Conservation (phyloP, 2,797 vertebrate genomes). For the Karalla daura region DNA sequence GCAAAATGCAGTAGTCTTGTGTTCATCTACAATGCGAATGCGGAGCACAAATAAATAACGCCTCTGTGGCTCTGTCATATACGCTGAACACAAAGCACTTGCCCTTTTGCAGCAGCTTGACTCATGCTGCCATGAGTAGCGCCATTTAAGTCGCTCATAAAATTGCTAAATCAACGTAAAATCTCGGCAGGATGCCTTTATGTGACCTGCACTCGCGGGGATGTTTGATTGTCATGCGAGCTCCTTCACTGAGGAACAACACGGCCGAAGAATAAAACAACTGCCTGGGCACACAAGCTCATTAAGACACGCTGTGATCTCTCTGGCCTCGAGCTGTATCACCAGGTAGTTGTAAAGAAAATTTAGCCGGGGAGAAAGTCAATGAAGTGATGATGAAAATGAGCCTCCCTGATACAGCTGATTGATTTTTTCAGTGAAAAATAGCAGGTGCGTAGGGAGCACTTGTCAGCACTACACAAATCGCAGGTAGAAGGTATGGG, state of each 20-base stretch:
- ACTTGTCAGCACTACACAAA: conserved; percentile 62
- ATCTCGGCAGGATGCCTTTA: conserved; percentile 15
- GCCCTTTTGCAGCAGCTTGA: conserved; percentile 1
- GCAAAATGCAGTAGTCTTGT: neutral
- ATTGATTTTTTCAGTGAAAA: conserved; percentile 82
- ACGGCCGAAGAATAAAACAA: conserved; percentile 59
- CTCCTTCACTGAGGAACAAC: conserved; percentile 65
- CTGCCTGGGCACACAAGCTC: conserved; percentile 56
- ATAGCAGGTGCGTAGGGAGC: conserved; percentile 69
- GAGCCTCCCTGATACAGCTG: conserved; percentile 67
- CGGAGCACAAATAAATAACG: neutral
- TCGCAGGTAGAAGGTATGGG: conserved; percentile 41
- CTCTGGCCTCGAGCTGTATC: conserved; percentile 65
- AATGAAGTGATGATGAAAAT: conserved; percentile 83
- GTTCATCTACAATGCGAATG: neutral
- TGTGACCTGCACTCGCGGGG: conserved; percentile 32
- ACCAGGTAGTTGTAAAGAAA: conserved; percentile 68
- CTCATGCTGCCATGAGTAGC: conserved; percentile 3
- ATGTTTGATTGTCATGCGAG: conserved; percentile 66
- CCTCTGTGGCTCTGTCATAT: neutral
- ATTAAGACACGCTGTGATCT: conserved; percentile 68
- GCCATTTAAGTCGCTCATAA: conserved; percentile 35
- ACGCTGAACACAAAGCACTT: neutral
- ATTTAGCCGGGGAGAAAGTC: conserved; percentile 77
- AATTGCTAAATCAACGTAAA: conserved; percentile 47